These are phyloP conservation scores for Corythoichthys haematopterus DNA, from an alignment of 2,113 vertebrate species.

Conservation along the genomic window DNA sequence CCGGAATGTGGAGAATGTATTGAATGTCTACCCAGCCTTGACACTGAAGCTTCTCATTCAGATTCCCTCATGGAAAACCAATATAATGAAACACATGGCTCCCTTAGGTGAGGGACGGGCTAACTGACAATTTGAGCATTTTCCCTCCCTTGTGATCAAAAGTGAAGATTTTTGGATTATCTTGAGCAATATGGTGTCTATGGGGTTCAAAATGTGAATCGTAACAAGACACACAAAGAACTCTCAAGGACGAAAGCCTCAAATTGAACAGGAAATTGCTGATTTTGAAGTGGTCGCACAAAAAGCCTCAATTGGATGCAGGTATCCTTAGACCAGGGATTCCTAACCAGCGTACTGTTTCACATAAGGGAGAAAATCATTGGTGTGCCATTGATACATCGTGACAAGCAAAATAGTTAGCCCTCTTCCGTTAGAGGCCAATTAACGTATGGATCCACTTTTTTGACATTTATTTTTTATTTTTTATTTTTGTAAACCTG, in stretches of 20 bases:
- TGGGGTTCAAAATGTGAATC: background rate
- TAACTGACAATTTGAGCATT: background rate
- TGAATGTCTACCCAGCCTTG: slow-evolving; percentile 26
- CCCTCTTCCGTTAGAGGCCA: too few species aligned
- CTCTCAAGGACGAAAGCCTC: background rate
- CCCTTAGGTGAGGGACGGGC: background rate
- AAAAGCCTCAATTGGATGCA: background rate
- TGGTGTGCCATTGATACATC: too few species aligned
- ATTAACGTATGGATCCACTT: too few species aligned
- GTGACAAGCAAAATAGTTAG: too few species aligned
- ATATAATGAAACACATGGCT: background rate
- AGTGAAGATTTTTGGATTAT: background rate
- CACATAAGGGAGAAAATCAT: too few species aligned
- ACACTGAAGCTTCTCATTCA: background rate
- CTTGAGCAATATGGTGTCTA: background rate
- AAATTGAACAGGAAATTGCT: background rate
- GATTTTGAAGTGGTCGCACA: background rate
- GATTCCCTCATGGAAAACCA: background rate
- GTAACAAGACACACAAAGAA: background rate
- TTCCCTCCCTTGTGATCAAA: background rate
- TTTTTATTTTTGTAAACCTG: too few species aligned
- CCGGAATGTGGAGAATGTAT: slow-evolving; percentile 54
- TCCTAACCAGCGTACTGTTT: too few species aligned
- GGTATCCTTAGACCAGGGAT: background rate
- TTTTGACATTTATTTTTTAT: too few species aligned